Conservation (phyloP, 1,140 invertebrate species). For the Meteorus sp. region DNA sequence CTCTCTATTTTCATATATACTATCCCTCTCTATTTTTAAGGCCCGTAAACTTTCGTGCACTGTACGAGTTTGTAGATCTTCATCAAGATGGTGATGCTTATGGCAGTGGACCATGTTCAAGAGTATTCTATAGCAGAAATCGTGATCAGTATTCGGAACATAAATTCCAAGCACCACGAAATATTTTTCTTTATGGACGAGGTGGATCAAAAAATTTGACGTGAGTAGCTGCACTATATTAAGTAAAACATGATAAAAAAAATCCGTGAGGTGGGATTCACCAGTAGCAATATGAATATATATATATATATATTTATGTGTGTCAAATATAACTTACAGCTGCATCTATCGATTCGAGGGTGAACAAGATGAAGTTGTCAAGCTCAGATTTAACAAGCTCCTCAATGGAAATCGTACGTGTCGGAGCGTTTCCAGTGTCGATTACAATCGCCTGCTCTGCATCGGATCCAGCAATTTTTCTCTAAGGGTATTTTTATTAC, state of each 20-base stretch:
- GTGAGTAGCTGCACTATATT: too few species aligned
- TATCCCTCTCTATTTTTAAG: conserved; percentile 57
- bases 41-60: conserved; percentile 78
- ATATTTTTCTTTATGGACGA: conserved; percentile 84
- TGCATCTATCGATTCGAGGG: conserved; percentile 86
- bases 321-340: conserved; percentile 59
- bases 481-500: conserved; percentile 44
- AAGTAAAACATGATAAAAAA: background rate
- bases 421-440: conserved; percentile 64
- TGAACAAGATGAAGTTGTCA: conserved; percentile 74
- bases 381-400: conserved; percentile 68
- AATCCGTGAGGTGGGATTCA: background rate
- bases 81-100: conserved; percentile 80
- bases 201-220: conserved; percentile 81
- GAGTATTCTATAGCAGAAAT: conserved; percentile 68
- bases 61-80: conserved; percentile 89
- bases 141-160: conserved; percentile 59
- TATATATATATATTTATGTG: too few species aligned
- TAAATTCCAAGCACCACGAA: conserved; percentile 72
- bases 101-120: conserved; percentile 67
- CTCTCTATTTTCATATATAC: too few species aligned
- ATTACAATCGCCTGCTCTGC: conserved; percentile 73
- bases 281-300: too few species aligned
- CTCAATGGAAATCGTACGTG: conserved; percentile 69
- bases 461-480: conserved; percentile 55